phyloP scores from a whole-genome alignment of 1,140 invertebrate species.

The Lutraria rhynchaena region DNA sequence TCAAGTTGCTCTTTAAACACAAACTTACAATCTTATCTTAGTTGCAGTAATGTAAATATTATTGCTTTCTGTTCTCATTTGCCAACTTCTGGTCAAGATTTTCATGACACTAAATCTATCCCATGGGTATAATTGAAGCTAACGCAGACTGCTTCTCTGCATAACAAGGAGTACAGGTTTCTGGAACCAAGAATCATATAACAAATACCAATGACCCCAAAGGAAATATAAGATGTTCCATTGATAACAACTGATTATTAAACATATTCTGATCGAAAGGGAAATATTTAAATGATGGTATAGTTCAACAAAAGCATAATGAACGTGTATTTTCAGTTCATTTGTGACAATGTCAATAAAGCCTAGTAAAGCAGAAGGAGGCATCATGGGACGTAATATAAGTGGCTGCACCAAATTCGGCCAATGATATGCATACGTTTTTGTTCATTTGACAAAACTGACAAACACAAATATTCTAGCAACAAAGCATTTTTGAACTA shows the following conservation, averaged over 20 bases:
- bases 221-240: constrained; percentile 8
- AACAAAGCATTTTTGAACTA: too few species aligned
- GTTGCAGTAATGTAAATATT: constrained; percentile 53
- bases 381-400: too few species aligned
- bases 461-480: too few species aligned
- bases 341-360: too few species aligned
- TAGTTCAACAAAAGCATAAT: too few species aligned
- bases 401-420: too few species aligned
- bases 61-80: constrained; percentile 45
- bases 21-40: constrained; percentile 7
- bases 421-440: too few species aligned
- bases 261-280: constrained; percentile 16
- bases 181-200: background rate
- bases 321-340: too few species aligned
- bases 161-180: background rate
- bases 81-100: constrained; percentile 37
- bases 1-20: constrained; percentile 21
- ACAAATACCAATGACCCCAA: constrained; percentile 17
- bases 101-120: constrained; percentile 21
- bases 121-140: constrained; percentile 3
- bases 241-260: constrained; percentile 9
- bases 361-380: too few species aligned
- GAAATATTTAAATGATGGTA: too few species aligned
- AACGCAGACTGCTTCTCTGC: constrained; percentile 7
- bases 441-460: too few species aligned